Conservation (phyloP, 1,140 invertebrate species). For the Drosophila persimilis region DNA sequence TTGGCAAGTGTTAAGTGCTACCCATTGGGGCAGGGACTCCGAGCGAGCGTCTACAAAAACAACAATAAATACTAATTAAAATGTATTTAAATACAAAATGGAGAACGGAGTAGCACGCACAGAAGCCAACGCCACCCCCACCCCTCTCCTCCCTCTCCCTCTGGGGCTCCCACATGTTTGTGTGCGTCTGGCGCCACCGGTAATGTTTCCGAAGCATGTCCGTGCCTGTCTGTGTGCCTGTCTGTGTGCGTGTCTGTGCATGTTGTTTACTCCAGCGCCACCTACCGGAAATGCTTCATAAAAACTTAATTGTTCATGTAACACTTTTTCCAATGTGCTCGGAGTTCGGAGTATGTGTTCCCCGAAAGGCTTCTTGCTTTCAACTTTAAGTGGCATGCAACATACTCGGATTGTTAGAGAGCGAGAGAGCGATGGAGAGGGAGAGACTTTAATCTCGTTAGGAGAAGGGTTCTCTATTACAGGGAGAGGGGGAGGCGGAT, state of each 20-base stretch:
- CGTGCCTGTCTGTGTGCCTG: background rate
- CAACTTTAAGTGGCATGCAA: constrained; percentile 39
- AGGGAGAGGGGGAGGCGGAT: background rate
- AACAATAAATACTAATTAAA: constrained; percentile 80
- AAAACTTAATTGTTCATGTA: constrained; percentile 78
- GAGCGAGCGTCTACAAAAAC: constrained; percentile 55
- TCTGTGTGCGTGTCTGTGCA: constrained; percentile 33
- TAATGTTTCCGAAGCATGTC: constrained; percentile 3
- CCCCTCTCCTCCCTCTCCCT: background rate
- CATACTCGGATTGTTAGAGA: constrained; percentile 31
- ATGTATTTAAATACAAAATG: constrained; percentile 74
- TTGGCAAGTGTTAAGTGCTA: constrained; percentile 70
- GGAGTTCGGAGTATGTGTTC: background rate
- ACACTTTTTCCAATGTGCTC: constrained; percentile 57
- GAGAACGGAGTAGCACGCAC: constrained; percentile 24
- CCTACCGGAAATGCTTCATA: constrained; percentile 77
- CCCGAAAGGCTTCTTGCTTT: constrained; percentile 27
- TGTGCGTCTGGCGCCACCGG: constrained; percentile 31
- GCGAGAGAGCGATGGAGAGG: no score
- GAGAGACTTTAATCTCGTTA: constrained; percentile 47
- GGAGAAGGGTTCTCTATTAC: constrained; percentile 17
- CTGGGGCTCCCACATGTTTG: background rate
- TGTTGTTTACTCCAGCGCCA: constrained; percentile 65
- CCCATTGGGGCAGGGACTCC: constrained; percentile 1
- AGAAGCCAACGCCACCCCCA: constrained; percentile 3